phyloP scores from a whole-genome alignment of 2,113 vertebrate genomes.

The Alces alces region DNA sequence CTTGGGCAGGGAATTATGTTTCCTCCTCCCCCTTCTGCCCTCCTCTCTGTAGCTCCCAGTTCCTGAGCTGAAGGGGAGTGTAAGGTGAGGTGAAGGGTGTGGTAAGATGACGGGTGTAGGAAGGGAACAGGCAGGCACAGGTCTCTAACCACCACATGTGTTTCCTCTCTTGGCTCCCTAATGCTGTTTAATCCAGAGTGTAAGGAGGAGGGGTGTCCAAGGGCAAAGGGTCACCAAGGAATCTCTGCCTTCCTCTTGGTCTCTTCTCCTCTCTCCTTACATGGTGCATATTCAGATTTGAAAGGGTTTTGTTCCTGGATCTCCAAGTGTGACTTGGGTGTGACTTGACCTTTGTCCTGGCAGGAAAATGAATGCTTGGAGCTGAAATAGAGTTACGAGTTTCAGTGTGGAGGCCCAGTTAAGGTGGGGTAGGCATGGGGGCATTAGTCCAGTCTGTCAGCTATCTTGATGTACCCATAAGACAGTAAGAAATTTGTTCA shows the following conservation, averaged over 20 bases:
- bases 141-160: neutral
- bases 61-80: neutral
- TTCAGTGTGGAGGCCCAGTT: neutral
- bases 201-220: neutral
- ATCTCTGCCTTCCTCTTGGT: neutral
- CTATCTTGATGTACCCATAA: neutral
- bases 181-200: constrained; percentile 36
- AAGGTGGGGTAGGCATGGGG: neutral
- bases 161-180: constrained; percentile 38
- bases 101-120: constrained; percentile 56
- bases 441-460: neutral
- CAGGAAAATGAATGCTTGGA: neutral
- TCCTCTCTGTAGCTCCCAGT: neutral
- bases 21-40: constrained; percentile 2
- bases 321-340: neutral
- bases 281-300: constrained; percentile 3
- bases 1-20: neutral
- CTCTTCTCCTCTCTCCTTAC: neutral
- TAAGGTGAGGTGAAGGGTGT: constrained; percentile 58
- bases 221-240: neutral
- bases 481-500: neutral
- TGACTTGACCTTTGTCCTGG: constrained; percentile 6
- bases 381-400: neutral
- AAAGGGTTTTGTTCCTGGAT: constrained; percentile 14
- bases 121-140: constrained; percentile 60